A percentile compares a stretch with the other conserved stretches of the same genome.
These are phyloP conservation scores for Cyrtonyx montezumae DNA, from an alignment of 2,113 vertebrate genomes.

Conservation along the genomic window DNA sequence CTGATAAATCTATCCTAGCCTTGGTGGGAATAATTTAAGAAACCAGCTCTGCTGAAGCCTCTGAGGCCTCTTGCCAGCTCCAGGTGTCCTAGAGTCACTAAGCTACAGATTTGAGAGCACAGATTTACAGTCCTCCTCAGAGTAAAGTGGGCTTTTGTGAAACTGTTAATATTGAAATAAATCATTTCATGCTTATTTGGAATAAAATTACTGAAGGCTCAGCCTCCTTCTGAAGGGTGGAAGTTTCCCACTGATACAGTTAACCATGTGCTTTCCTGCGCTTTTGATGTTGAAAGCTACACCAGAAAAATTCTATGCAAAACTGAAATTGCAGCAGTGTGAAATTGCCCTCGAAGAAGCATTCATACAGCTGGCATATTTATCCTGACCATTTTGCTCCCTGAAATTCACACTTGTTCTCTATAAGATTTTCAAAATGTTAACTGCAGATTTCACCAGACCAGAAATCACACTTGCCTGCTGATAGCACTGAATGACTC, in stretches of 20 bases:
- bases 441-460: background rate
- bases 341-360: constrained; percentile 26
- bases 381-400: background rate
- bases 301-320: constrained; percentile 38
- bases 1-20: background rate
- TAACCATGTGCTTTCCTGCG: background rate
- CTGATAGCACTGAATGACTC: accelerated
- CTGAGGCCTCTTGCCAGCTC: background rate
- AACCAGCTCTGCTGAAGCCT: background rate
- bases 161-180: background rate
- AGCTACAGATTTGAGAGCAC: background rate
- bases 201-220: constrained; percentile 22
- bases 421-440: background rate
- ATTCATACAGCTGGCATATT: background rate
- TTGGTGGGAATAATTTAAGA: background rate
- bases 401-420: background rate
- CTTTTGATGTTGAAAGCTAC: constrained; percentile 53
- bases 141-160: background rate
- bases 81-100: background rate
- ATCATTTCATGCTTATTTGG: constrained; percentile 37
- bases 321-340: constrained; percentile 6
- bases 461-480: background rate
- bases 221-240: background rate
- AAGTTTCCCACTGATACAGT: background rate
- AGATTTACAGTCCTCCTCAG: background rate